A percentile compares a stretch with the other conserved stretches of the same genome.
These are phyloP conservation scores for Aramus guarauna DNA, from an alignment of 2,113 vertebrate genomes.

Conservation along the genomic window DNA sequence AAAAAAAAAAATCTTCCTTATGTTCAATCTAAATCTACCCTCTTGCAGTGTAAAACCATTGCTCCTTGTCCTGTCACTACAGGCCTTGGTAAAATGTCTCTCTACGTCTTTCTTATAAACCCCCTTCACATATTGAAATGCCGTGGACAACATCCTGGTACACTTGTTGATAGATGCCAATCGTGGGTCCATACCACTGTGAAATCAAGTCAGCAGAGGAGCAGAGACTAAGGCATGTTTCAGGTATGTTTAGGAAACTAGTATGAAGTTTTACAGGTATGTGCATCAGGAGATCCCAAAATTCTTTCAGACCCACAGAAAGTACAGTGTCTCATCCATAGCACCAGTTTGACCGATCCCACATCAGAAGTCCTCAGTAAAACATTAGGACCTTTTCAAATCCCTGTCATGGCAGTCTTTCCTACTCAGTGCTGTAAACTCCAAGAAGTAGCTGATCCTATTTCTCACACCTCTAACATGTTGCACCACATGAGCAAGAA, in stretches of 20 bases:
- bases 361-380: background rate
- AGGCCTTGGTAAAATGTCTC: background rate
- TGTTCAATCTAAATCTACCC: background rate
- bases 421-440: background rate
- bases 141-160: rapidly evolving
- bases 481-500: background rate
- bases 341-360: background rate
- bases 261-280: background rate
- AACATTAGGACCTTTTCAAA: background rate
- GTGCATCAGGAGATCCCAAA: background rate
- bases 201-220: background rate
- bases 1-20: background rate
- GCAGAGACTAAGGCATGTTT: background rate
- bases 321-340: background rate
- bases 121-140: background rate
- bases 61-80: background rate
- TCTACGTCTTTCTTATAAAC: background rate
- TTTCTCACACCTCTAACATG: background rate
- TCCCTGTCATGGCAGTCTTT: background rate
- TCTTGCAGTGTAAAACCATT: background rate
- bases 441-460: background rate
- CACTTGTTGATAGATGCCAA: background rate
- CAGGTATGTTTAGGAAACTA: no score
- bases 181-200: background rate
- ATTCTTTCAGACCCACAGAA: background rate